Percentiles rank a stretch among this genome's conserved stretches.
Evolutionary conservation across 2,797 vertebrate species (phyloP).

Genomic region (Leuciscus waleckii): DNA sequence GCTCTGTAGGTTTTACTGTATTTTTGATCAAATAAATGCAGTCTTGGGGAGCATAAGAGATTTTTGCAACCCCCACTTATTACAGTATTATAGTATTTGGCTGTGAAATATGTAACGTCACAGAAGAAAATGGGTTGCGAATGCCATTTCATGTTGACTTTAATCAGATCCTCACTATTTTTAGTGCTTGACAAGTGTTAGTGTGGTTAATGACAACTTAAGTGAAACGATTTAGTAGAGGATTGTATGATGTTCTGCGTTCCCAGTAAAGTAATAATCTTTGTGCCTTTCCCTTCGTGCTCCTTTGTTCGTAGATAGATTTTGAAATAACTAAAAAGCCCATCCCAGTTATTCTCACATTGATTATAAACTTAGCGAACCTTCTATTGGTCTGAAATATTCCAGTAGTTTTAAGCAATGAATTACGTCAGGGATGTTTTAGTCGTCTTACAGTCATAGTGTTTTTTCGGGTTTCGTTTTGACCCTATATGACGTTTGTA

Average conservation of each 20-base stretch:
- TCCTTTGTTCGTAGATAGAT: not conserved
- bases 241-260: slow-evolving; percentile 9
- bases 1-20: not conserved
- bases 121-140: not conserved
- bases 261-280: slow-evolving; percentile 18
- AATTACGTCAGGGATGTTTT: slow-evolving; percentile 49
- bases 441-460: slow-evolving; percentile 30
- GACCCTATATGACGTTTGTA: slow-evolving; percentile 10
- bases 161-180: slow-evolving; percentile 21
- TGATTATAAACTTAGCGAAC: not conserved
- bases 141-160: slow-evolving; percentile 39
- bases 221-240: slow-evolving; percentile 11
- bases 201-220: not conserved
- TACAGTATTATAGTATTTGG: not conserved
- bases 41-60: not conserved
- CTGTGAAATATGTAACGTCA: not conserved
- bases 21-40: slow-evolving; percentile 6
- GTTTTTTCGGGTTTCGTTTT: slow-evolving; percentile 45
- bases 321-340: slow-evolving; percentile 25
- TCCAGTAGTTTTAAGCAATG: slow-evolving; percentile 18
- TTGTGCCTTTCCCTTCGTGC: slow-evolving; percentile 49
- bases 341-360: slow-evolving; percentile 2
- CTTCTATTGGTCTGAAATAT: slow-evolving; percentile 19
- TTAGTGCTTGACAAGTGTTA: not conserved
- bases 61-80: not conserved